Conservation (phyloP, 1,140 invertebrate genomes). For the Macrotrachela quadricornifera region DNA sequence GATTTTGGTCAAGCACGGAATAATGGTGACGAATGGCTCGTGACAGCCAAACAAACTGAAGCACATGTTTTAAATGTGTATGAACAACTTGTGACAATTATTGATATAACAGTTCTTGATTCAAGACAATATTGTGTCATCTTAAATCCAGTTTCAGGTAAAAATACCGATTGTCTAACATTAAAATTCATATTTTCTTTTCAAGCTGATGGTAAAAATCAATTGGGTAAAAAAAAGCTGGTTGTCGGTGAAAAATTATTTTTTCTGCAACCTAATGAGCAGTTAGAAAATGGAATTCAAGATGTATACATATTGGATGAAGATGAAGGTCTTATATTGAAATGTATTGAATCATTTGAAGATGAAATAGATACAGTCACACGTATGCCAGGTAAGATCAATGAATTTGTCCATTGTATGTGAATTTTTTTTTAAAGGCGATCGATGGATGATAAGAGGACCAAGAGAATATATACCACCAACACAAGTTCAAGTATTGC, state of each 20-base stretch:
- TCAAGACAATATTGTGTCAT: slow-evolving; percentile 34
- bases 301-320: slow-evolving; percentile 33
- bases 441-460: slow-evolving; percentile 36
- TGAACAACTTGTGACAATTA: slow-evolving; percentile 32
- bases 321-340: slow-evolving; percentile 34
- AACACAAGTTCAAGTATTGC: slow-evolving; percentile 34
- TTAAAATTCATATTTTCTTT: too few relatives aligned
- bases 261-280: slow-evolving; percentile 33
- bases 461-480: slow-evolving; percentile 35
- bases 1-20: slow-evolving; percentile 26
- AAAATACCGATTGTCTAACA: too few relatives aligned
- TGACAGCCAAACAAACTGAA: slow-evolving; percentile 31
- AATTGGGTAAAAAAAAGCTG: background rate
- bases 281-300: slow-evolving; percentile 31
- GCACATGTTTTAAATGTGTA: slow-evolving; percentile 36
- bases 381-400: slow-evolving; percentile 13
- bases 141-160: slow-evolving; percentile 12
- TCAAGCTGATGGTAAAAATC: slow-evolving; percentile 12
- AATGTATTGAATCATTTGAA: slow-evolving; percentile 29
- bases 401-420: too few relatives aligned
- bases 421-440: slow-evolving; percentile 25
- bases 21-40: slow-evolving; percentile 36
- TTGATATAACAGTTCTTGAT: slow-evolving; percentile 30
- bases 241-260: slow-evolving; percentile 21
- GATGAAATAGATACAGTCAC: slow-evolving; percentile 11